A percentile compares a stretch with the other conserved stretches of the same genome.
Evolutionary conservation across 64 coral and sea anemone genomes (phyloP).

Genomic region (Actinia tenebrosa): DNA sequence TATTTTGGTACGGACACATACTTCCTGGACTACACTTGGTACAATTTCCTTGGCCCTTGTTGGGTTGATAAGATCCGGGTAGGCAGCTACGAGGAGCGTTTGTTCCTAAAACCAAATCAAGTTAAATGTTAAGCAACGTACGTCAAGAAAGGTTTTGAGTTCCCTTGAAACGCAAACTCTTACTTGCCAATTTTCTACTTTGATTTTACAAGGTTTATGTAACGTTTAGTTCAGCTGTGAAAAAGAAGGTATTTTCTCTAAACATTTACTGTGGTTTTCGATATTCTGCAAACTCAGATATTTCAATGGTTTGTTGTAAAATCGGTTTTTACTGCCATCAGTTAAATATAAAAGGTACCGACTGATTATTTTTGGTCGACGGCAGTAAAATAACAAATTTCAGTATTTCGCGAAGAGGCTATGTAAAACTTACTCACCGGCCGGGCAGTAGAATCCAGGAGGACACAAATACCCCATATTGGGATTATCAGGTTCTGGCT

Average conservation of each 20-base stretch:
- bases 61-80: constrained; percentile 85
- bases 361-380: too few relatives aligned
- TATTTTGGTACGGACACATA: constrained; percentile 91
- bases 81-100: constrained; percentile 54
- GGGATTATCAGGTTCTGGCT: constrained; percentile 57
- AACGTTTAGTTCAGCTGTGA: too few relatives aligned
- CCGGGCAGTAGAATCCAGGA: constrained; percentile 61
- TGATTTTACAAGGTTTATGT: too few relatives aligned
- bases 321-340: too few relatives aligned
- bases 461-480: constrained; percentile 85
- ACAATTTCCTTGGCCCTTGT: constrained; percentile 73
- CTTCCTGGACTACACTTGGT: constrained; percentile 61
- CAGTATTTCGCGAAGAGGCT: not conserved
- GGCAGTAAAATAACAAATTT: too few relatives aligned
- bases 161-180: not conserved
- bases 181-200: too few relatives aligned
- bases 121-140: too few relatives aligned
- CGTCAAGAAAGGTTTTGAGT: not conserved
- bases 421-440: constrained; percentile 27
- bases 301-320: too few relatives aligned
- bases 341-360: too few relatives aligned
- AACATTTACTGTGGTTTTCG: too few relatives aligned
- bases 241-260: too few relatives aligned
- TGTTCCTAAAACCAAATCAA: constrained; percentile 24
- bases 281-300: too few relatives aligned